phyloP scores from a whole-genome alignment of 2,113 vertebrate species.

The Dasyornis broadbenti region DNA sequence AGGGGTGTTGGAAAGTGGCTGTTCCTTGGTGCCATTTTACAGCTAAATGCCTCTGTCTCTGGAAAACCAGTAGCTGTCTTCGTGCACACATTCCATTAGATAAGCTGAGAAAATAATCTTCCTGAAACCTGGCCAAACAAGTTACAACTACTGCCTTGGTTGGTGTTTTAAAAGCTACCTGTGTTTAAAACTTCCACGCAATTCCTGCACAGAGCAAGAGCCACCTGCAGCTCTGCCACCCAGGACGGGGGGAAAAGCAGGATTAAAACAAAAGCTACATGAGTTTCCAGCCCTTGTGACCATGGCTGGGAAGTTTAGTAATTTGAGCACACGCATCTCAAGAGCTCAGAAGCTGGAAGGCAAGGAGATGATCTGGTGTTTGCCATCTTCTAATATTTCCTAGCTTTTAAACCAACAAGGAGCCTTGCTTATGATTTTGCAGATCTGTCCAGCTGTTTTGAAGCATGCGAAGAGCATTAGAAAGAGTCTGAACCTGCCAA shows the following conservation, averaged over 20 bases:
- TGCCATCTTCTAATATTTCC: not conserved
- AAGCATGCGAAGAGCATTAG: not conserved
- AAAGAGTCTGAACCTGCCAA: not conserved
- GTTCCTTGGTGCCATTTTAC: not conserved
- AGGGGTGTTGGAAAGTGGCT: not conserved
- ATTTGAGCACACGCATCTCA: not conserved
- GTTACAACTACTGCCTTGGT: not conserved
- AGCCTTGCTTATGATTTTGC: not conserved
- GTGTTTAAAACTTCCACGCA: not conserved
- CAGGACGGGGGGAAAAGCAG: not conserved
- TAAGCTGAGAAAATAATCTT: not conserved
- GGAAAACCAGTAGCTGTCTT: not conserved
- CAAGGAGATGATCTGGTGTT: not conserved
- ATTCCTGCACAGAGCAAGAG: not conserved
- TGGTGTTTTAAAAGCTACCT: not conserved
- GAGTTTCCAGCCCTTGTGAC: not conserved
- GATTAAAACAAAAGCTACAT: not conserved
- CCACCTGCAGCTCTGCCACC: not conserved
- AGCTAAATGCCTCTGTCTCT: not conserved
- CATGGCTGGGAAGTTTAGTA: not conserved
- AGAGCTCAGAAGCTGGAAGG: not conserved
- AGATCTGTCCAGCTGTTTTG: not conserved
- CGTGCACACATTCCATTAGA: not conserved
- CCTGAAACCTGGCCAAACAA: not conserved
- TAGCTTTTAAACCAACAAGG: not conserved